Percentiles rank a stretch among this genome's conserved stretches.
These are phyloP conservation scores for Calidris pygmaea DNA, from an alignment of 2,113 vertebrate genomes.

Conservation along the genomic window DNA sequence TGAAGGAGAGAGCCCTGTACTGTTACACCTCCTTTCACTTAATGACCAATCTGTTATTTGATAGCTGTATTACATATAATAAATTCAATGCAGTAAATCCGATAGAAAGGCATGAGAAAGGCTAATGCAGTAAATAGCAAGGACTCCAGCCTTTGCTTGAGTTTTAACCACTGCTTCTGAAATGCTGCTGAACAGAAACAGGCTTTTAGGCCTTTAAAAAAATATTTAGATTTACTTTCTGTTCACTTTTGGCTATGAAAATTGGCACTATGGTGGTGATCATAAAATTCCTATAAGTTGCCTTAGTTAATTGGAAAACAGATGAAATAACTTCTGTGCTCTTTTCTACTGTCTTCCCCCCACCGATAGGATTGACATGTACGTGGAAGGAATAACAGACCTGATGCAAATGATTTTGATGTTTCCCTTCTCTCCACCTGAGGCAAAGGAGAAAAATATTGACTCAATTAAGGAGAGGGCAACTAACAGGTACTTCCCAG, in stretches of 20 bases:
- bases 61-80: background rate
- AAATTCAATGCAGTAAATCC: background rate
- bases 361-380: conserved; percentile 84
- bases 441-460: conserved; percentile 70
- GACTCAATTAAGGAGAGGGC: conserved; percentile 73
- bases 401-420: conserved; percentile 81
- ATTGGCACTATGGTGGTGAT: background rate
- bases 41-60: background rate
- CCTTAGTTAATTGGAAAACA: background rate
- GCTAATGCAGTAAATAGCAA: background rate
- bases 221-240: background rate
- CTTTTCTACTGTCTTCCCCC: background rate
- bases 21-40: background rate
- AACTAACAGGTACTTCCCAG: conserved; percentile 81
- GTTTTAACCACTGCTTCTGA: background rate
- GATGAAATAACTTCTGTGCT: background rate
- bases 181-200: background rate
- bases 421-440: conserved; percentile 70
- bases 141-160: background rate
- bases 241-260: conserved; percentile 3
- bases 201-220: background rate
- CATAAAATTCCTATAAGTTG: background rate
- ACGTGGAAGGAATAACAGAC: conserved; percentile 82
- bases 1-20: conserved; percentile 86
- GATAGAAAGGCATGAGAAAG: background rate